phyloP scores from a whole-genome alignment of 1,140 invertebrate genomes.

The Orchestia grillus region DNA sequence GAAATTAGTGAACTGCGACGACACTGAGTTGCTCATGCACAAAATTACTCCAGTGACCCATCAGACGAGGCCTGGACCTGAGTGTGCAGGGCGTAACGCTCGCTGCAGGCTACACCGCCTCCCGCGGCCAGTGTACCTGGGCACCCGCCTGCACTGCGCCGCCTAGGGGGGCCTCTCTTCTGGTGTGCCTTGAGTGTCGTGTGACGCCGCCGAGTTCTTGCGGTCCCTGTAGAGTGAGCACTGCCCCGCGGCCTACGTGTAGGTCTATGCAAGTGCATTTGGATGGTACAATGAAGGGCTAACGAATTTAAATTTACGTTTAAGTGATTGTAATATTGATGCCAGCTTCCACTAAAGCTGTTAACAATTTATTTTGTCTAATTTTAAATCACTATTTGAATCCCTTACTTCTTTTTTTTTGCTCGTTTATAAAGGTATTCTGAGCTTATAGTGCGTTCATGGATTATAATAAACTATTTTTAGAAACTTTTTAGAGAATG shows the following conservation, averaged over 20 bases:
- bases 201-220: neutral
- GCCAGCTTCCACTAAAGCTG: no score
- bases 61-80: neutral
- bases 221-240: neutral
- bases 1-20: neutral
- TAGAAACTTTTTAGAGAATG: no score
- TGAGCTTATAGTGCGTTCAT: no score
- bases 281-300: no score
- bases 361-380: no score
- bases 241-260: neutral
- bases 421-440: no score
- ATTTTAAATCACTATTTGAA: no score
- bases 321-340: no score
- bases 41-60: neutral
- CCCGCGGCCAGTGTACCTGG: neutral
- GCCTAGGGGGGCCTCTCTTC: neutral
- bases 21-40: neutral
- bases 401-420: no score
- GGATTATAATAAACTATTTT: no score
- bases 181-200: neutral
- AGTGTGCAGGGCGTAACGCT: neutral
- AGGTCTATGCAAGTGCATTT: neutral
- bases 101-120: neutral
- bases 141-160: neutral
- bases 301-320: no score